These are phyloP conservation scores for Pteropus alecto DNA, from an alignment of 2,113 vertebrate genomes.

Conservation along the genomic window DNA sequence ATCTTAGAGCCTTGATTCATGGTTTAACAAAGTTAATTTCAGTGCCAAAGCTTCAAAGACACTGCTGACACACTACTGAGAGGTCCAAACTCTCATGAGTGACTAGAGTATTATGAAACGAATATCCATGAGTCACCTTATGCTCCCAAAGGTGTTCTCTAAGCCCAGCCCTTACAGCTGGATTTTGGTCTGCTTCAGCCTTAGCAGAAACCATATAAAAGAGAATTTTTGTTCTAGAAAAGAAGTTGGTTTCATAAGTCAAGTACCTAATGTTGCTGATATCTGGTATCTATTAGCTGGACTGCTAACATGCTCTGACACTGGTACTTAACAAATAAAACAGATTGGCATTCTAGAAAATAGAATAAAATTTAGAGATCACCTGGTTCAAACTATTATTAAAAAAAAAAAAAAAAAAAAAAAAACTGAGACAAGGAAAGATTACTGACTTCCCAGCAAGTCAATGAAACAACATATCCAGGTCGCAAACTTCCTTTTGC, in stretches of 20 bases:
- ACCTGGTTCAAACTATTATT: not conserved
- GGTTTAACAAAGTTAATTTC: constrained; percentile 4
- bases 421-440: not conserved
- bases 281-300: not conserved
- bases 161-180: not conserved
- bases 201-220: not conserved
- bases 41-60: not conserved
- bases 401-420: not conserved
- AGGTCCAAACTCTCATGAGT: not conserved
- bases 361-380: not conserved
- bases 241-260: not conserved
- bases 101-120: not conserved
- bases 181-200: not conserved
- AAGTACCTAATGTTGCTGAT: not conserved
- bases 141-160: not conserved
- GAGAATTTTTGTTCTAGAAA: not conserved
- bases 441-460: not conserved
- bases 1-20: not conserved
- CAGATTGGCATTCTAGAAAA: not conserved
- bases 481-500: not conserved
- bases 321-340: not conserved
- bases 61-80: not conserved
- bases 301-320: not conserved
- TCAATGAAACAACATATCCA: not conserved
- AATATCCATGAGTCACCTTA: not conserved